Percentiles rank a stretch among this genome's conserved stretches.
Conservation (phyloP, 1,140 invertebrate genomes). For the Sipha flava region DNA sequence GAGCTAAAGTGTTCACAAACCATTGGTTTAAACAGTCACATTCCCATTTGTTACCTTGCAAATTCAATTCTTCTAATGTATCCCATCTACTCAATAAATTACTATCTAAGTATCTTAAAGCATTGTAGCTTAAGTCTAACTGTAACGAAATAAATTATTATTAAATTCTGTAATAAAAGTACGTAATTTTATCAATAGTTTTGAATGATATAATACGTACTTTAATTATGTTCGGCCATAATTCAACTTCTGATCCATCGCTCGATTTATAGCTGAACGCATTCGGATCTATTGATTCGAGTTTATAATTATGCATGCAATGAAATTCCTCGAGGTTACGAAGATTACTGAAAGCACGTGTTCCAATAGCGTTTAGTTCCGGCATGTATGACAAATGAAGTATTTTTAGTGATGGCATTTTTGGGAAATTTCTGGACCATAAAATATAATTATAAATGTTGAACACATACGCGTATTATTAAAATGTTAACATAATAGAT, state of each 20-base stretch:
- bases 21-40: constrained; percentile 67
- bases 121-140: constrained; percentile 60
- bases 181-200: too few species aligned
- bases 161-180: not conserved
- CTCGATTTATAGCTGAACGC: constrained; percentile 47
- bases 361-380: constrained; percentile 49
- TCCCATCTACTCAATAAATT: constrained; percentile 57
- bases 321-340: constrained; percentile 47
- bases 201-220: too few species aligned
- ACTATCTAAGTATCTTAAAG: constrained; percentile 53
- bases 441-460: constrained; percentile 20
- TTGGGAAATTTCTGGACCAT: constrained; percentile 52
- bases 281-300: constrained; percentile 49
- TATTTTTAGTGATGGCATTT: constrained; percentile 50
- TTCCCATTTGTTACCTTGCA: constrained; percentile 61
- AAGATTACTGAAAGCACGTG: constrained; percentile 48
- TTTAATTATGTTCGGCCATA: constrained; percentile 53
- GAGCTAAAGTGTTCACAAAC: constrained; percentile 55
- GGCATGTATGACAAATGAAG: constrained; percentile 58
- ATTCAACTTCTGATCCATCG: constrained; percentile 44
- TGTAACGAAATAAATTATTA: constrained; percentile 38
- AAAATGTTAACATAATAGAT: not conserved
- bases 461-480: not conserved
- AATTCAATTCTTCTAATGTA: constrained; percentile 51
- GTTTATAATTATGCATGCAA: constrained; percentile 51